Evolutionary conservation across 2,797 vertebrate genomes (phyloP).

Genomic region (Apodemus agrarius): DNA sequence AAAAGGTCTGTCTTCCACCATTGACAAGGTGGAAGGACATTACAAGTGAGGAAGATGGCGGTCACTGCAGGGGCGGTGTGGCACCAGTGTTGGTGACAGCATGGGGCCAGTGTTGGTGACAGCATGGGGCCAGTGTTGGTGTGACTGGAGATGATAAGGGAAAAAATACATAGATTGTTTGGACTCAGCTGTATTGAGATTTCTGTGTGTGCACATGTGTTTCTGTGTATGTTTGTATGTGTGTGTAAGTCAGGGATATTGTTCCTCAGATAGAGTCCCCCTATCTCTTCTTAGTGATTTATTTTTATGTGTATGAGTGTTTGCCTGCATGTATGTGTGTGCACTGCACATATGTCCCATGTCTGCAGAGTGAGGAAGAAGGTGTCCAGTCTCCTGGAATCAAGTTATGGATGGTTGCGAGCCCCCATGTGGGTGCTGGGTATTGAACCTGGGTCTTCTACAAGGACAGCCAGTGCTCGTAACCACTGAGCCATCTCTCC

Average conservation of each 20-base stretch:
- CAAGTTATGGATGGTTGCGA: neutral
- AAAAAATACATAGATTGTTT: neutral
- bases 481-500: neutral
- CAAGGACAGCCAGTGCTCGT: neutral
- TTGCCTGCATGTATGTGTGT: neutral
- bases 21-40: neutral
- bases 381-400: neutral
- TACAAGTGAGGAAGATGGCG: neutral
- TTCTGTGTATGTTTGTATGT: neutral
- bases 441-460: too few species aligned
- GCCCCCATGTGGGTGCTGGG: neutral
- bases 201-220: neutral
- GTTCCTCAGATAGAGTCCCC: neutral
- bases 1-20: neutral
- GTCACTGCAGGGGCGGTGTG: neutral
- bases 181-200: neutral
- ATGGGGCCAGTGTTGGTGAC: neutral
- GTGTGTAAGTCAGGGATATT: neutral
- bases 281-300: neutral
- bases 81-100: too few species aligned
- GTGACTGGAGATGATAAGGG: fast-evolving
- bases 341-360: neutral
- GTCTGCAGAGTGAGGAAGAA: neutral
- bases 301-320: neutral
- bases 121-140: neutral